phyloP scores from a whole-genome alignment of 1,140 invertebrate species.

The Monomorium pharaonis region DNA sequence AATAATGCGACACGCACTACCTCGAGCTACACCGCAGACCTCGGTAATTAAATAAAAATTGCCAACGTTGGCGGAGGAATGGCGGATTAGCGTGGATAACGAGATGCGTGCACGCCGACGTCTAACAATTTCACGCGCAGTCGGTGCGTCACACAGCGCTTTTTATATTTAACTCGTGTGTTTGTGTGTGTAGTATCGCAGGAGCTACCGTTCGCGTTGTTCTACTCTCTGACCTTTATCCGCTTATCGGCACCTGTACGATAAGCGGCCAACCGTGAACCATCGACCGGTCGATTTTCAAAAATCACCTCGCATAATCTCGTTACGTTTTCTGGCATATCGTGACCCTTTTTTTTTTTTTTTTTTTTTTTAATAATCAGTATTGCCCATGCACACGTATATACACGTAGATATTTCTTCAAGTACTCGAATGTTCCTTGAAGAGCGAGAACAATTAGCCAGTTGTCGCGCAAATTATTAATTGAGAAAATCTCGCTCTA shows the following conservation, averaged over 20 bases:
- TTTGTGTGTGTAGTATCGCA: neutral
- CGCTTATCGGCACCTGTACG: constrained; percentile 40
- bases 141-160: constrained; percentile 7
- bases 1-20: neutral
- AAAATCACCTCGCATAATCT: constrained; percentile 35
- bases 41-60: constrained; percentile 28
- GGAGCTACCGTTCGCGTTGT: neutral
- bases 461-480: neutral
- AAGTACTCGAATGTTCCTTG: neutral
- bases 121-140: constrained; percentile 50
- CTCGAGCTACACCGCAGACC: neutral
- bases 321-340: neutral
- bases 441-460: neutral
- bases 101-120: neutral
- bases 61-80: constrained; percentile 15
- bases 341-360: neutral
- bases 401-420: neutral
- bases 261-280: constrained; percentile 35
- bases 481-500: neutral
- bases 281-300: constrained; percentile 20
- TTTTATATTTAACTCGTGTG: constrained; percentile 39
- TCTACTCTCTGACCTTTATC: constrained; percentile 55
- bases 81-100: constrained; percentile 28
- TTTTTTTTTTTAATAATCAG: neutral
- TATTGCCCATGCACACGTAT: neutral